Base-by-base conservation (phyloP, 2,113 vertebrate species). In the Abramis brama region DNA sequence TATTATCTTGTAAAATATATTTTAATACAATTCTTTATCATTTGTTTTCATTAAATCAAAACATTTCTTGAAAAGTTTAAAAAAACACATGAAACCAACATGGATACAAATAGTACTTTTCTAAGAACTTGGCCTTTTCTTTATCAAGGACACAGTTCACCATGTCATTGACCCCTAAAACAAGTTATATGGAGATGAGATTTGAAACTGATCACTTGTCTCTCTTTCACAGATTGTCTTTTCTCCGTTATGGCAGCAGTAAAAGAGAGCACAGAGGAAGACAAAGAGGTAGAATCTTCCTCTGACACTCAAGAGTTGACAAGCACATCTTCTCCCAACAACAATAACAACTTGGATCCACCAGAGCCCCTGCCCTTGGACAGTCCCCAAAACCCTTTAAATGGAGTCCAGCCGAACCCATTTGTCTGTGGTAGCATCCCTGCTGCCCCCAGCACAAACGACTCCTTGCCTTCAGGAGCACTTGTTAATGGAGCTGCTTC, bases 401-500 rank as follows among this genome's bases (percentile, higher is more conserved):
- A 97, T 94, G 97, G 96, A 96, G 95, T 96, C 96, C 97, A 97
- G 95, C 91, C 95, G 94, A 93, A 96, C 95, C 92, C 96, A 86
- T 96, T 97, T 96, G 93, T 97, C 94, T 96, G 94, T 94, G 93
- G 95, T 94, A 94, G 96, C 95, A 94, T 96, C 96, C 96, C 97
- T 93, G 91, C 96, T 96, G 96, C 96, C 96, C 95, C 95, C 94
- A 94, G 91, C 87, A 95, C 96, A 95, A 96, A 94, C 93, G 93
- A 95, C 93, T 94, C 95, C 93, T 96, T 97, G 93, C 95, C 96
- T 95, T 95, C 95, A 95, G 97, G 94, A 96, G 95, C 96, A 96
- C 94, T 96, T 96, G 95, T 97, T 97, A 99, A 98, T 97, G 97
- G 97, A 96, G 96, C 97, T 96, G 96, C 95, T 96, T 97, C 96